Evolutionary conservation across 2,113 vertebrate species (phyloP), one percentile per base, ranked within the genome.

Genomic region (Bungarus multicinctus): DNA sequence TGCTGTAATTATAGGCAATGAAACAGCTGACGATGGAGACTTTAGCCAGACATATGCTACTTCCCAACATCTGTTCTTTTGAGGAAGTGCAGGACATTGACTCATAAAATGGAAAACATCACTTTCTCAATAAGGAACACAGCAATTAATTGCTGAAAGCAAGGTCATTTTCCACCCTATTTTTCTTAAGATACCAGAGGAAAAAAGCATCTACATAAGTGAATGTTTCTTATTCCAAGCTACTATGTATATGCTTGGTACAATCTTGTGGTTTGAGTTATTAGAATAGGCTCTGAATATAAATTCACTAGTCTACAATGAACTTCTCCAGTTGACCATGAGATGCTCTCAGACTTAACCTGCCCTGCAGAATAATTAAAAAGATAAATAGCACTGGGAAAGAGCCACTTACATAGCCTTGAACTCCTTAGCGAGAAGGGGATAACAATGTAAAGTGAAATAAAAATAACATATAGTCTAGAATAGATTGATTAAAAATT

Each of bases 1-100:
- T 93, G 86, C 92, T 96, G 93, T 97, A 97, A 98, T 98, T 97
- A 97, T 93, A 97, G 95, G 88, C 96, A 96, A 96, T 97, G 96
- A 97, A 97, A 97, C 95, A 96, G 94, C 96, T 97, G 95, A 94
- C 92, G 95, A 94, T 94, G 91, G 88, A 93, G 60, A 96, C 81
- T 91, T 96, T 96, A 93, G 95, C 53, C 92, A 45, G 43, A 87
- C 92, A 92, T 89, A 69, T 93, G 94, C 93, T 96, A 91, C 92
- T 94, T 95, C 96, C 85, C 94, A 96, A 95, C 96, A 95, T 96
- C 95, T 97, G 96, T 91, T 95, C 93, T 87, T 88, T 86, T 81
- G 94, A 94, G 55, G 54, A 93, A 90, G 85, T 94, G 74, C 81
- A 92, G 92, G 69, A 30, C 90, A 94, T 55, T 93, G 85, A 94